phyloP scores from a whole-genome alignment of 2,888 invertebrate genomes.

The Latheticus oryzae region DNA sequence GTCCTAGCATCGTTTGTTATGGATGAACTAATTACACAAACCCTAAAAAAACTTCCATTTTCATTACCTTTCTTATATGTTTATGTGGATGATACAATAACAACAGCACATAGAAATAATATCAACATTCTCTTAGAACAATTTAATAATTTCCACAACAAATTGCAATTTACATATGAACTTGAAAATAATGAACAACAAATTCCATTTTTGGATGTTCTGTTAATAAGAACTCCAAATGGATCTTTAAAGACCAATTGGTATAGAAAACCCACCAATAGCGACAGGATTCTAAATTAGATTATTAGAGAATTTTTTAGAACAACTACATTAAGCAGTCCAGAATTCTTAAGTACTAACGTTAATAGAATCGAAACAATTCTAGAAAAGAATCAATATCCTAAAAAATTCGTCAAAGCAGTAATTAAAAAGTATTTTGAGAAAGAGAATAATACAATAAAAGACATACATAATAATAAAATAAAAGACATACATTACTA shows the following conservation, averaged over 20 bases:
- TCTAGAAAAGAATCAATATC: background rate
- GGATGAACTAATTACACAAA: conserved; percentile 4
- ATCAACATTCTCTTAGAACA: background rate
- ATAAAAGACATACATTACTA: conserved; percentile 1
- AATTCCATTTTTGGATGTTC: conserved; percentile 6
- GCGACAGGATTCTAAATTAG: conserved; percentile 6
- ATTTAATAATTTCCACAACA: conserved; percentile 1
- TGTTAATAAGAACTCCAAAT: background rate
- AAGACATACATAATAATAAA: background rate
- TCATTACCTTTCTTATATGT: conserved; percentile 2
- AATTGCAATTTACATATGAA: conserved; percentile 1
- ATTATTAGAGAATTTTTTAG: background rate
- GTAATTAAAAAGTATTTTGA: background rate
- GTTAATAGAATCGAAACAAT: background rate
- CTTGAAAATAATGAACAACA: conserved; percentile 1
- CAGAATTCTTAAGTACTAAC: background rate
- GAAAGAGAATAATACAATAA: background rate
- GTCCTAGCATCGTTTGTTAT: conserved; percentile 8
- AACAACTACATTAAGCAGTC: background rate
- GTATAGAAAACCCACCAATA: background rate
- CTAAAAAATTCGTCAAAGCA: background rate
- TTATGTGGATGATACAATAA: conserved; percentile 4
- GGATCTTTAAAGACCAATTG: conserved; percentile 6
- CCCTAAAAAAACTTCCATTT: conserved; percentile 1
- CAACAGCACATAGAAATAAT: conserved; percentile 1